Conservation (phyloP, 2,113 vertebrate genomes). For the Urocynchramus pylzowi region DNA sequence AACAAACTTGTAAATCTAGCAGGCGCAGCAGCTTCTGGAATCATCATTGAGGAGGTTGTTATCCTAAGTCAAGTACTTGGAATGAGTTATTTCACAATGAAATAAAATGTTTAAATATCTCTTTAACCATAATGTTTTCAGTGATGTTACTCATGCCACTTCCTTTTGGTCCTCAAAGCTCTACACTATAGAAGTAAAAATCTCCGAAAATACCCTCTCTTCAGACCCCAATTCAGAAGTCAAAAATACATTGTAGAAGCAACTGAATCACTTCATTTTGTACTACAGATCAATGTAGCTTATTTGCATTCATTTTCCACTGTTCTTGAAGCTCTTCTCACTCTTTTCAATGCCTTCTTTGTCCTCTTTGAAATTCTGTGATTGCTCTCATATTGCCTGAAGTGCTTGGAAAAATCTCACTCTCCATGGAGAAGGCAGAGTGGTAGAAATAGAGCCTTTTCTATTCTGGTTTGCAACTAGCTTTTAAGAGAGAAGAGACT, state of each 20-base stretch:
- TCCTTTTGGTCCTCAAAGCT: not conserved
- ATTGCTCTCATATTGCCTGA: not conserved
- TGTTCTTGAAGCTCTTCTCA: not conserved
- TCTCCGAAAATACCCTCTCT: not conserved
- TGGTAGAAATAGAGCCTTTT: not conserved
- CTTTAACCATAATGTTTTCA: not conserved
- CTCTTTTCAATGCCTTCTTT: not conserved
- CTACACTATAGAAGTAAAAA: not conserved
- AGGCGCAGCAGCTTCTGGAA: accelerated
- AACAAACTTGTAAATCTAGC: not conserved
- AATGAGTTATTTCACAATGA: not conserved
- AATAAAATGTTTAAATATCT: not conserved
- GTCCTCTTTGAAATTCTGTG: not conserved
- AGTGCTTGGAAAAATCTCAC: not conserved
- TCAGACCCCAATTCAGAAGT: not conserved
- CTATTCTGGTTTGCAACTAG: not conserved
- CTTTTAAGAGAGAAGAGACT: not conserved
- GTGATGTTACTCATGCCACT: not conserved
- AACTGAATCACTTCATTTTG: not conserved
- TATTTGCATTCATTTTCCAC: not conserved
- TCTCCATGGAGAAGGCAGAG: not conserved
- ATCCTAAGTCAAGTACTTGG: not conserved
- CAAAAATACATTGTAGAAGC: not conserved
- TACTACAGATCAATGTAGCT: not conserved
- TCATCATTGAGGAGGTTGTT: accelerated